Percentiles rank a stretch among this genome's conserved stretches.
phyloP scores from a whole-genome alignment of 2,797 vertebrate species.

The Neosilurus mollespiculum region DNA sequence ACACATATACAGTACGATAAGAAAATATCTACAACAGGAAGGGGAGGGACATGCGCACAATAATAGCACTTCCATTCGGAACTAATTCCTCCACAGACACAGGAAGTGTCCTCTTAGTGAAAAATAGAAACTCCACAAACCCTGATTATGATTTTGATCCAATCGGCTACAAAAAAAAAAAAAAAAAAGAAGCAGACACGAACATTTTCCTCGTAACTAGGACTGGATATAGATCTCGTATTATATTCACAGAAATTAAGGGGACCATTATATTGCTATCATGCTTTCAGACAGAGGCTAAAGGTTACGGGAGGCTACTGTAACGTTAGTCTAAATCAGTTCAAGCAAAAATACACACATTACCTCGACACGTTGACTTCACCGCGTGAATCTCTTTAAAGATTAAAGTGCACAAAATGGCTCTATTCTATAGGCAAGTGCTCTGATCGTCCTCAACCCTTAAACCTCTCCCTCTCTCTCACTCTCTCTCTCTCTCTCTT shows the following conservation, averaged over 20 bases:
- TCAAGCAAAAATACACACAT: conserved; percentile 57
- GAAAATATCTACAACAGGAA: conserved; percentile 62
- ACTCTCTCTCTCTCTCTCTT: neutral
- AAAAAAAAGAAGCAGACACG: conserved; percentile 49
- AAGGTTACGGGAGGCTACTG: conserved; percentile 53
- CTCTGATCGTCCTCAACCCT: conserved; percentile 48
- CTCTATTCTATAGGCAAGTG: conserved; percentile 54
- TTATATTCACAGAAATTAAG: conserved; percentile 48
- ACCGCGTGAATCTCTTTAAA: conserved; percentile 54
- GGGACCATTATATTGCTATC: conserved; percentile 60
- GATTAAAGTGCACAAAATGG: conserved; percentile 62
- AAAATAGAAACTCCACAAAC: conserved; percentile 56
- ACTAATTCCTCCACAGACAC: conserved; percentile 43
- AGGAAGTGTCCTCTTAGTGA: conserved; percentile 46
- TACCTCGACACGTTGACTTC: conserved; percentile 52
- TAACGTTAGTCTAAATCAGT: conserved; percentile 57
- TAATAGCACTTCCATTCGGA: conserved; percentile 48
- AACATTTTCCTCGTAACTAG: conserved; percentile 51
- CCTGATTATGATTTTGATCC: conserved; percentile 51
- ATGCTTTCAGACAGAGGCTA: conserved; percentile 61
- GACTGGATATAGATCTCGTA: conserved; percentile 47
- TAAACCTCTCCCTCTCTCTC: conserved; percentile 32
- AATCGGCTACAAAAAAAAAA: conserved; percentile 47
- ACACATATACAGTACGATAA: conserved; percentile 70
- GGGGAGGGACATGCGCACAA: conserved; percentile 51